phyloP scores from a whole-genome alignment of 2,113 vertebrate genomes.

The Aldabrachelys gigantea region DNA sequence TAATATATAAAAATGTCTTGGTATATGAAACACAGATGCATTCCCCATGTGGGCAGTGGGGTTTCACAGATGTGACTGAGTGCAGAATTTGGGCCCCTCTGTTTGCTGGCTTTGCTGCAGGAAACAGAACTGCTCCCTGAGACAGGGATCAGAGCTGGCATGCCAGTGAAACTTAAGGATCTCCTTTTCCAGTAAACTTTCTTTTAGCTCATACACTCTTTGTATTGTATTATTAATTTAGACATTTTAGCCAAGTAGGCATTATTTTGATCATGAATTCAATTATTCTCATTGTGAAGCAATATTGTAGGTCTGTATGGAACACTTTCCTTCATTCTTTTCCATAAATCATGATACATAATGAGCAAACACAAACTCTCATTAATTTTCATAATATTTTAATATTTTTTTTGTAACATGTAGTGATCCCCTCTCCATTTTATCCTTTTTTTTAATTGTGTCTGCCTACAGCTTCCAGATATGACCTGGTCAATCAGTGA shows the following conservation, averaged over 20 bases:
- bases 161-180: background rate
- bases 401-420: background rate
- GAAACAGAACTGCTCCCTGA: background rate
- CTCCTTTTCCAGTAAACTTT: background rate
- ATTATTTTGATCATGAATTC: background rate
- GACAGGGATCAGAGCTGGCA: background rate
- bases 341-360: background rate
- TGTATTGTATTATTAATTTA: background rate
- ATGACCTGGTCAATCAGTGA: background rate
- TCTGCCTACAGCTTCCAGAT: background rate
- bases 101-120: background rate
- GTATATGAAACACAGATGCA: rapidly evolving
- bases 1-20: background rate
- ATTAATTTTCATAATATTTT: background rate
- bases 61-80: background rate
- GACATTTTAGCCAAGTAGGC: background rate
- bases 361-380: background rate
- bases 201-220: background rate
- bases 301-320: background rate
- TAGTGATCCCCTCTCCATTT: rapidly evolving
- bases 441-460: background rate
- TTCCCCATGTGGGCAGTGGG: background rate
- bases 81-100: background rate
- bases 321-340: background rate
- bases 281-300: background rate